Evolutionary conservation across 92 coral and sea anemone genomes (phyloP), one percentile per base, ranked within the genome.

Genomic region (Chrysogorgia sp.): DNA sequence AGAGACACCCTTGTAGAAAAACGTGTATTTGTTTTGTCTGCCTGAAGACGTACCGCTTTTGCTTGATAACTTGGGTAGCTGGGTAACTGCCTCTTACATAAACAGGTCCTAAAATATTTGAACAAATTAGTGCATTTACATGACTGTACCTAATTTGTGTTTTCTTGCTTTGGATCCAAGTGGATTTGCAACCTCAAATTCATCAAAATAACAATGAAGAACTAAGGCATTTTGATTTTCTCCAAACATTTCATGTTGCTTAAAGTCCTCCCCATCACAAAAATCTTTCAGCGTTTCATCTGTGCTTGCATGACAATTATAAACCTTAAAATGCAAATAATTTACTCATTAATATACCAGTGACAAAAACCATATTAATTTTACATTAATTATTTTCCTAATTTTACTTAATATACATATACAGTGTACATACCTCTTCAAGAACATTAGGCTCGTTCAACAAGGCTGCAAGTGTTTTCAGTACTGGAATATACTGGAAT

Each of bases 131-230:
- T 5, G 12, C 43, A 5, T 12, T 37, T 37, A 37, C 5, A 37
- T 5, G 5, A 37, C 12, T 4, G 15, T 65, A 85, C 89, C 89
- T 50, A 85, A 35, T 58, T 85, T 80, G 4, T 80, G 89, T 25
- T 75, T 75, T 15, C 65, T 82, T 52, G 92, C 81, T 77, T 81
- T 88, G 31, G 90, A 85, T 32, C 92, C 89, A 31, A 85, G 85
- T 6, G 92, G 90, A 71, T 90, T 90, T 7, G 88, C 81, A 0
- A 90, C 94, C 81, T 87, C 81, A 72, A 87, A 87, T 35, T 90
- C 89, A 77, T 90, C 87, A 68, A 67, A 90, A 56, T 87, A 90
- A 40, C 91, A 87, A 64, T 90, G 89, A 24, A 90, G 72, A 14
- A 87, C 33, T 26, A 90, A 86, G 1, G 94, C 82, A 0, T 77